Base-by-base conservation (phyloP, 2,888 invertebrate genomes). In the Diaprepes abbreviatus region DNA sequence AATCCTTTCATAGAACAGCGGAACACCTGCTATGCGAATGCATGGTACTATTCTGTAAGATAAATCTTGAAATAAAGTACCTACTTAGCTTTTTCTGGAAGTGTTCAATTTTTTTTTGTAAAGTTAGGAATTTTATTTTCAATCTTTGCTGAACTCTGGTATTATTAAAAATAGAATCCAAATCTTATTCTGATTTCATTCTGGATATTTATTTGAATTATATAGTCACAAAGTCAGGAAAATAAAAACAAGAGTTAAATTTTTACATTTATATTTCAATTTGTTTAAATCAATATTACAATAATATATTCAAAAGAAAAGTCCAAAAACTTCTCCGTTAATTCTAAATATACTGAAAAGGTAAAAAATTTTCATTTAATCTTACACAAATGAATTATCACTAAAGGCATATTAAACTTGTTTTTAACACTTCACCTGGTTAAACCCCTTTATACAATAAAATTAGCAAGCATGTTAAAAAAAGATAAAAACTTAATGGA, bases 301-400 rank as follows among this genome's bases (percentile, higher is more conserved):
- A 31, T 45, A 40, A 48, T 31, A 40, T 19, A 59, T 43, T 59
- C 36, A 58, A 38, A 36, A 59, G 40, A 40, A 45, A 57, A 57
- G 21, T 43, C n/a, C 1, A 21, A 17, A 24, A 33, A 57, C 16
- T 36, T 48, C 36, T n/a, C 19, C 40, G 48, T 60, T 67, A 52
- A 66, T 17, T 19, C 24, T 67, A 67, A 19, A 38, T 45, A 67
- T 67, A 67, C 68, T 63, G 68, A 68, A 68, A 68, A 57, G 68
- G 62, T 57, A 17, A 60, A 68, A 67, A 68, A 57, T 45, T 31
- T 31, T 28, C 45, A 55, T 63, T 68, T 62, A 57, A 52, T 24
- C 45, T 54, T 62, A 55, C 21, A 62, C 45, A 55, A 62, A 43
- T 31, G 16, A 55, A 66, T 50, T 52, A 36, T 66, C 35, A 35